Percentiles rank a stretch among this genome's conserved stretches.
Evolutionary conservation across 2,888 invertebrate genomes (phyloP).

Genomic region (Phrixothrix hirtus): DNA sequence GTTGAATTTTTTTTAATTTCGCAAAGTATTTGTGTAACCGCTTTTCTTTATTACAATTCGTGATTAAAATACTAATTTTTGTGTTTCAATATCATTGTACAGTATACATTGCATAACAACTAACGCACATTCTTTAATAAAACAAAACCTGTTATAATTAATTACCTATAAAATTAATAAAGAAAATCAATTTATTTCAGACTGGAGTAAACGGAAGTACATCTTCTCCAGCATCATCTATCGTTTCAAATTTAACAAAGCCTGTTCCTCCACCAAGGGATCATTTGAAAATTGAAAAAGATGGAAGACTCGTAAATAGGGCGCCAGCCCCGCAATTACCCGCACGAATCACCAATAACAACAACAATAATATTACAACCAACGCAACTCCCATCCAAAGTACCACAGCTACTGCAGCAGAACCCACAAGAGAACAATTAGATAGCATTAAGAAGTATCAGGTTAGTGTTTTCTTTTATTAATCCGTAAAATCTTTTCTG

Average conservation of each 20-base stretch:
- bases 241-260: slow-evolving; percentile 54
- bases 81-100: too few relatives aligned
- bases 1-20: too few relatives aligned
- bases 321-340: slow-evolving; percentile 71
- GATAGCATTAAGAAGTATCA: slow-evolving; percentile 92
- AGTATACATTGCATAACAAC: too few relatives aligned
- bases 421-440: slow-evolving; percentile 84
- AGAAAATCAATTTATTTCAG: slow-evolving; percentile 46
- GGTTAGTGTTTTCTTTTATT: slow-evolving; percentile 67
- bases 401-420: slow-evolving; percentile 59
- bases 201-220: slow-evolving; percentile 48
- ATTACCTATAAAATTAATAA: too few relatives aligned
- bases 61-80: too few relatives aligned
- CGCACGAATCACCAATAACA: slow-evolving; percentile 63
- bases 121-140: too few relatives aligned
- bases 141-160: too few relatives aligned
- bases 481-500: too few relatives aligned
- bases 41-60: too few relatives aligned
- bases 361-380: slow-evolving; percentile 51
- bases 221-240: slow-evolving; percentile 50
- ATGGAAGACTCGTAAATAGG: slow-evolving; percentile 64
- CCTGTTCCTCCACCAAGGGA: slow-evolving; percentile 69
- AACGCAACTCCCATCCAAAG: slow-evolving; percentile 44
- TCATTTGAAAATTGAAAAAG: slow-evolving; percentile 66
- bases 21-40: too few relatives aligned